Conservation (phyloP, 2,797 vertebrate species). For the Arrhamphus sclerolepis region DNA sequence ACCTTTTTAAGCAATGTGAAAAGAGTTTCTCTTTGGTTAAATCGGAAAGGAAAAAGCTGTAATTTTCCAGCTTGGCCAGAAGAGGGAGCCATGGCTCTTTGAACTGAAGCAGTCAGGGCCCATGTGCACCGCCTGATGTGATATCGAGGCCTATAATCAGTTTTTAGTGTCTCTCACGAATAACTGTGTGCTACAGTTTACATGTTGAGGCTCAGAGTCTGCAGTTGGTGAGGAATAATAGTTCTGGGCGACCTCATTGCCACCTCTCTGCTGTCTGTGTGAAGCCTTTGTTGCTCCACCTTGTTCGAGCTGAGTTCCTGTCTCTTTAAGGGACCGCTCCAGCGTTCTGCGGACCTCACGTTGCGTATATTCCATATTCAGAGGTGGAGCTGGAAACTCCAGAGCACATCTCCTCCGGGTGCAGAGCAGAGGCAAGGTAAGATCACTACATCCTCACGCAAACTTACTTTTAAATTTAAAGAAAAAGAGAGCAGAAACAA, state of each 20-base stretch:
- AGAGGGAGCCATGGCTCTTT: conserved; percentile 63
- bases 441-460: conserved; percentile 20
- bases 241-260: neutral
- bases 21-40: too few relatives aligned
- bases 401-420: conserved; percentile 46
- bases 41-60: too few relatives aligned
- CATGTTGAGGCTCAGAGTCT: neutral
- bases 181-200: neutral
- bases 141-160: conserved; percentile 1
- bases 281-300: conserved; percentile 56
- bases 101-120: conserved; percentile 11
- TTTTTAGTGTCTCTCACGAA: too few relatives aligned
- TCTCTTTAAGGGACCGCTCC: conserved; percentile 73
- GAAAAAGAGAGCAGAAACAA: too few relatives aligned
- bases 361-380: conserved; percentile 69
- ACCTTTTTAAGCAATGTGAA: too few relatives aligned
- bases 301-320: conserved; percentile 57
- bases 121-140: conserved; percentile 16
- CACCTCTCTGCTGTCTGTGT: neutral
- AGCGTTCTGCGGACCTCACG: conserved; percentile 54
- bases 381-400: conserved; percentile 67
- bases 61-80: conserved; percentile 46
- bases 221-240: too few relatives aligned
- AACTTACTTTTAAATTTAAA: neutral
- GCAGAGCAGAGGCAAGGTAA: conserved; percentile 61